These are phyloP conservation scores for Thrips palmi DNA, from an alignment of 1,140 invertebrate genomes.

Conservation along the genomic window DNA sequence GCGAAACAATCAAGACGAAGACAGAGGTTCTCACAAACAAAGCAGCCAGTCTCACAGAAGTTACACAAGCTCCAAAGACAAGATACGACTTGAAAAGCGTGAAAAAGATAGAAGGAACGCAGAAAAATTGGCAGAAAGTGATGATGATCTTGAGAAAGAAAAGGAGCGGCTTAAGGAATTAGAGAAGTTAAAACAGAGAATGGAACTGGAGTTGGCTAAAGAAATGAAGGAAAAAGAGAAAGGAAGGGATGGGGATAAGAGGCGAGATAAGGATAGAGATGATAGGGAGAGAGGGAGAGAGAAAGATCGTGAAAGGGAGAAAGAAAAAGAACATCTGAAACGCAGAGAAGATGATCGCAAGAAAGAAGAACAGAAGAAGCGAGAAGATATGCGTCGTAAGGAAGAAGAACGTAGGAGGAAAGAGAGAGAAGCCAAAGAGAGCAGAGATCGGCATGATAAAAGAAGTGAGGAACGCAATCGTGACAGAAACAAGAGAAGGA, in stretches of 20 bases:
- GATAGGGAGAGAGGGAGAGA: constrained; percentile 5
- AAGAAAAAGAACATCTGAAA: neutral
- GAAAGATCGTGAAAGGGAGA: neutral
- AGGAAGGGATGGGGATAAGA: constrained; percentile 1
- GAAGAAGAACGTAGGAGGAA: neutral
- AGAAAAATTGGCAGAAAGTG: neutral
- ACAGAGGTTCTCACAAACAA: no score
- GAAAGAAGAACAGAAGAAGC: constrained; percentile 7
- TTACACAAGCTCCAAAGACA: no score
- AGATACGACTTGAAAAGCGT: neutral
- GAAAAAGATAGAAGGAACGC: neutral
- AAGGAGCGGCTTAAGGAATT: constrained; percentile 1
- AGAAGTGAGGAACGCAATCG: constrained; percentile 1
- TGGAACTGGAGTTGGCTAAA: neutral
- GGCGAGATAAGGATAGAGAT: constrained; percentile 8
- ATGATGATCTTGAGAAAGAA: neutral
- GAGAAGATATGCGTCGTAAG: constrained; percentile 3
- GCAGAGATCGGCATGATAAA: constrained; percentile 2
- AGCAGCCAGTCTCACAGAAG: no score
- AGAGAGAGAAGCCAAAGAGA: constrained; percentile 3
- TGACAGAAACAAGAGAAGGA: constrained; percentile 8
- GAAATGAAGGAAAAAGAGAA: constrained; percentile 4
- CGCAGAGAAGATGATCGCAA: neutral
- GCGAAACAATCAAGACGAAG: constrained; percentile 1
- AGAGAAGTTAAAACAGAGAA: neutral